These are phyloP conservation scores for Junonia oenone DNA, from an alignment of 2,888 invertebrate species.

Conservation along the genomic window DNA sequence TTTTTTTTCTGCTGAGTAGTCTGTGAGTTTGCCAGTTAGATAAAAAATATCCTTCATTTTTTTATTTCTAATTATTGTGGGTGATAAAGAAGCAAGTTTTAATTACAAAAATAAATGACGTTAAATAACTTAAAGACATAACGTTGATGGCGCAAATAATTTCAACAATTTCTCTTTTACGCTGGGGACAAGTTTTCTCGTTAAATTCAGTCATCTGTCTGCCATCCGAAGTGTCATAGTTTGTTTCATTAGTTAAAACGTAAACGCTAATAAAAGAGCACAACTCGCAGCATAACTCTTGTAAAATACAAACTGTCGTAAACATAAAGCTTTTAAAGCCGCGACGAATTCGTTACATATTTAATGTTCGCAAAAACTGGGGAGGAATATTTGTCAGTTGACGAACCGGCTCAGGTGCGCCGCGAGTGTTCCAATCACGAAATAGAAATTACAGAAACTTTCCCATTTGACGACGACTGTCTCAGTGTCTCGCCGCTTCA, in stretches of 20 bases:
- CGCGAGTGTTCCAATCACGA: slow-evolving; percentile 46
- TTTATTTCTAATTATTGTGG: too few species aligned
- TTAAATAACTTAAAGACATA: background rate
- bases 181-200: background rate
- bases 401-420: slow-evolving; percentile 49
- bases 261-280: background rate
- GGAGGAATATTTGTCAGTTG: slow-evolving; percentile 37
- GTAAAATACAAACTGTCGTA: slow-evolving; percentile 26
- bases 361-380: slow-evolving; percentile 46
- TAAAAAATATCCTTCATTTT: too few species aligned
- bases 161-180: background rate
- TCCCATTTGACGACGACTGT: slow-evolving; percentile 24
- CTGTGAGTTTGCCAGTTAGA: too few species aligned
- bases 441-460: slow-evolving; percentile 49
- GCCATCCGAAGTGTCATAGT: slow-evolving; percentile 1
- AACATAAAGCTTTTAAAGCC: slow-evolving; percentile 28
- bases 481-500: slow-evolving; percentile 8
- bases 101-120: background rate
- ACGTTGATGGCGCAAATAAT: background rate
- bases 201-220: slow-evolving; percentile 3
- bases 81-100: too few species aligned
- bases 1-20: too few species aligned
- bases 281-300: slow-evolving; percentile 14
- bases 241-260: slow-evolving; percentile 7
- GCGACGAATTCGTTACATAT: slow-evolving; percentile 39